Evolutionary conservation across 2,797 vertebrate genomes (phyloP), one percentile per base, ranked within the genome.

Genomic region (Tenualosa thibaudeaui): DNA sequence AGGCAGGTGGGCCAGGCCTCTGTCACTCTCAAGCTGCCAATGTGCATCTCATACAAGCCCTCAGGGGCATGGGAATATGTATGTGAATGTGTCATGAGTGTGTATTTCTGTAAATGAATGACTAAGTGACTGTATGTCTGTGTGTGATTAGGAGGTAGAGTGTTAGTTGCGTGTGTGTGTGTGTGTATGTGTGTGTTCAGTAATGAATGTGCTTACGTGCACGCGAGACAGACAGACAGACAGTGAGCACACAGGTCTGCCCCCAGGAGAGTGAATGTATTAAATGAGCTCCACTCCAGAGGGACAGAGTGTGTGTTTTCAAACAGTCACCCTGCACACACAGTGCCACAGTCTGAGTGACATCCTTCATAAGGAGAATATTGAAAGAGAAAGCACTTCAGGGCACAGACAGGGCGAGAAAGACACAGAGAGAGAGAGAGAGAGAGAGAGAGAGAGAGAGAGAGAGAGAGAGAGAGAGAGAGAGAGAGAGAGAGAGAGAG

Each of bases 321-420:
- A 93, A 92, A 90, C 88, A 90, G 87, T 91, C 89, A 93, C 91
- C 92, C 86, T 88, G 87, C 89, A 84, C 62, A 88, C 82, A 84
- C 62, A 87, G 68, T 82, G 84, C 81, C 86, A 31, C 88, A 87
- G 81, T 93, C 89, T 87, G 46, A 84, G 86, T 88, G 85, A 83
- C 90, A 91, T 88, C 90, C 92, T 93, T 92, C 93, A 92, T 93
- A 92, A 93, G 90, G 92, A 93, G 93, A 96, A 93, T 53, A 92
- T 92, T 91, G 92, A 96, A 94, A 95, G 93, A 81, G 91, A 89
- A 90, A 93, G 89, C 88, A 90, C 81, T 31, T 22, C 43, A 58
- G 65, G 62, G 81, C 82, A 86, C 60, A 81, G 4, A 81, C 1
- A 60, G 75, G n/a, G 58, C 37, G 15, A 71, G 46, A 85, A 81